Evolutionary conservation across 2,797 vertebrate genomes (phyloP).

Genomic region (Hypotaenidia philippensis): DNA sequence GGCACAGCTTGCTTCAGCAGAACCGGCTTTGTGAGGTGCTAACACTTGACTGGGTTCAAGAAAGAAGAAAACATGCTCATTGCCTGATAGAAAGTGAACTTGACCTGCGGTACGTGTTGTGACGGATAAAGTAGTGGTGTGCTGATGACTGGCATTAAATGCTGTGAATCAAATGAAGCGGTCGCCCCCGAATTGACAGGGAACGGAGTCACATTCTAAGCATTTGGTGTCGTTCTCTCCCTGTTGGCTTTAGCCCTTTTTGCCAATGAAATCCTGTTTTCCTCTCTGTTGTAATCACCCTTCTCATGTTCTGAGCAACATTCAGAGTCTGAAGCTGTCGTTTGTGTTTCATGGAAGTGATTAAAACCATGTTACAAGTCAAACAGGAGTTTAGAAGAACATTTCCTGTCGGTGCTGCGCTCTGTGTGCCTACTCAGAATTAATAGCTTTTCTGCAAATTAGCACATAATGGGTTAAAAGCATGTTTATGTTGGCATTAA

Average conservation of each 20-base stretch:
- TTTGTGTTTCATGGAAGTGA: conserved; percentile 80
- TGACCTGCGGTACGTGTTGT: neutral
- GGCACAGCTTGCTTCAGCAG: conserved; percentile 24
- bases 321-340: conserved; percentile 51
- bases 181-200: neutral
- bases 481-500: conserved; percentile 83
- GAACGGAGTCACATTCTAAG: neutral
- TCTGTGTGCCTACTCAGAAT: conserved; percentile 67
- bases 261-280: conserved; percentile 51
- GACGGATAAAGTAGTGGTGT: neutral
- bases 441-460: conserved; percentile 83
- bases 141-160: neutral
- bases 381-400: conserved; percentile 76
- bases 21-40: neutral
- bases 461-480: conserved; percentile 84
- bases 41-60: neutral
- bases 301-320: conserved; percentile 67
- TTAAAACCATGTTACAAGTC: conserved; percentile 80
- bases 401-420: conserved; percentile 74
- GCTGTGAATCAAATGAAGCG: neutral
- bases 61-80: neutral
- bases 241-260: conserved; percentile 1
- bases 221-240: neutral
- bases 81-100: neutral
- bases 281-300: conserved; percentile 50